A percentile compares a stretch with the other conserved stretches of the same genome.
Evolutionary conservation across 2,797 vertebrate species (phyloP).

Genomic region (Florisuga fusca): DNA sequence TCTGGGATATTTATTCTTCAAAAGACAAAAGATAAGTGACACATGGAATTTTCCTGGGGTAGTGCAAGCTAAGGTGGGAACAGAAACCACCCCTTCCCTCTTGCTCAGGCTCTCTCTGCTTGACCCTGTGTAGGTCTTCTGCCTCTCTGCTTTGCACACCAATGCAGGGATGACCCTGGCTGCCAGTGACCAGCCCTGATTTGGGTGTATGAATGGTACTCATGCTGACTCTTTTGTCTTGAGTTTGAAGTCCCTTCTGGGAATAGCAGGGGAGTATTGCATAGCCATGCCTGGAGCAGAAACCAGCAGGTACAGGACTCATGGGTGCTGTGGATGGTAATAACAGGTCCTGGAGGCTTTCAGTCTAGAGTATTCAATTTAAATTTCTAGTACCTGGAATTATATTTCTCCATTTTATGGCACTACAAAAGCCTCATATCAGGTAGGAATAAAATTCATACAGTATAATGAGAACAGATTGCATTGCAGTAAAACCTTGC

Average conservation of each 20-base stretch:
- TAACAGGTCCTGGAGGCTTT: background rate
- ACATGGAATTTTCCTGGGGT: background rate
- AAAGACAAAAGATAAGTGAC: background rate
- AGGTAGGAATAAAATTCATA: background rate
- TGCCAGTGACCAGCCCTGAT: background rate
- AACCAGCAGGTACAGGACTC: background rate
- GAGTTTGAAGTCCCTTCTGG: background rate
- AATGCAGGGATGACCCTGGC: background rate
- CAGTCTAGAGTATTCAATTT: background rate
- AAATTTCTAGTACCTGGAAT: background rate
- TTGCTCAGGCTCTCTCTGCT: background rate
- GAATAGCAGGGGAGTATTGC: background rate
- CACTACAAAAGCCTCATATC: background rate
- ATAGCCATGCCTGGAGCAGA: background rate
- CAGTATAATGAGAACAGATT: background rate
- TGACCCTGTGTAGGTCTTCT: background rate
- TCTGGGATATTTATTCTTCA: conserved; percentile 5
- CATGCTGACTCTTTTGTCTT: background rate
- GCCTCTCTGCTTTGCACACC: background rate
- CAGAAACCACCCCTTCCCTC: background rate
- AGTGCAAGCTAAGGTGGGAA: background rate
- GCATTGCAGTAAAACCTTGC: background rate
- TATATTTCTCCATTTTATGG: background rate
- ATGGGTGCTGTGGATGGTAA: background rate
- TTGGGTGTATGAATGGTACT: background rate